These are phyloP conservation scores for Dendrophyllia cribrosa DNA, from an alignment of 64 coral and sea anemone species.

Conservation along the genomic window DNA sequence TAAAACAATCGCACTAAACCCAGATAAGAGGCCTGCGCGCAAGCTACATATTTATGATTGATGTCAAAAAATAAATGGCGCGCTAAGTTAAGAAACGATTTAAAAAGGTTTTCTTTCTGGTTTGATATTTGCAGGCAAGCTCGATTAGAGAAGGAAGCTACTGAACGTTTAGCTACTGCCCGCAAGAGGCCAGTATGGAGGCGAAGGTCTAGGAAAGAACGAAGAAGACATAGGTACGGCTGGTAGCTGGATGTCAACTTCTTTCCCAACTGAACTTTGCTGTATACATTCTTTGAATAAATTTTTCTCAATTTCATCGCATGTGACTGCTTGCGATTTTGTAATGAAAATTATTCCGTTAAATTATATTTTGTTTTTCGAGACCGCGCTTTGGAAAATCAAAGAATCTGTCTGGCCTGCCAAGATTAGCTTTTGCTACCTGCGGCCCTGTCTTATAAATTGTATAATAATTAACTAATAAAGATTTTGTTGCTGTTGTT, in stretches of 20 bases:
- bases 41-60: too few relatives aligned
- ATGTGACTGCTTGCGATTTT: neutral
- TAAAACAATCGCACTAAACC: too few relatives aligned
- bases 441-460: too few relatives aligned
- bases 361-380: too few relatives aligned
- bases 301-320: neutral
- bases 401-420: too few relatives aligned
- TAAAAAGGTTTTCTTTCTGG: neutral
- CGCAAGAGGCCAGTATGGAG: neutral
- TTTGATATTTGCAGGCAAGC: constrained; percentile 9
- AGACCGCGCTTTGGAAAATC: too few relatives aligned
- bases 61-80: too few relatives aligned
- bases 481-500: too few relatives aligned
- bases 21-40: too few relatives aligned
- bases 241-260: neutral
- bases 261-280: neutral
- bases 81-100: neutral
- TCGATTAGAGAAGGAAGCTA: neutral
- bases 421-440: too few relatives aligned
- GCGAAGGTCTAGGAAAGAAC: neutral
- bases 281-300: neutral
- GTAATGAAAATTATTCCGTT: neutral
- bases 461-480: too few relatives aligned
- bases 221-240: neutral
- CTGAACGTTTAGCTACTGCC: neutral